Percentiles rank a stretch among this genome's conserved stretches.
These are phyloP conservation scores for Leptura quadrifasciata DNA, from an alignment of 2,888 invertebrate species.

Conservation along the genomic window DNA sequence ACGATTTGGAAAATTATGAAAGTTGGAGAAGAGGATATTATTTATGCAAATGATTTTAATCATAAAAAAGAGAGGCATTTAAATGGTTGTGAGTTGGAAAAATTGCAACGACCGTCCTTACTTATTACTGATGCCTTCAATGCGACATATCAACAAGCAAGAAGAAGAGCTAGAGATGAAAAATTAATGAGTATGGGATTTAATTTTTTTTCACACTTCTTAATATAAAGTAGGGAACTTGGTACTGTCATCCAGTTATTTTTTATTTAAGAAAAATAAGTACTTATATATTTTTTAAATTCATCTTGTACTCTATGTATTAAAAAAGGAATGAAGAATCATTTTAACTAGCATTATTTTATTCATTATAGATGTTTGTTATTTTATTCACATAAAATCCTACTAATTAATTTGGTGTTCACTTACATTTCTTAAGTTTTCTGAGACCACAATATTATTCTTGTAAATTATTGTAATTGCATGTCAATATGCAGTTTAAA, in stretches of 20 bases:
- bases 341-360: no score
- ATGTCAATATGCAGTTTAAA: no score
- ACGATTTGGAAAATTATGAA: conserved; percentile 99
- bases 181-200: conserved; percentile 90
- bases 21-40: conserved; percentile 98
- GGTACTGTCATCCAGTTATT: no score
- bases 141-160: conserved; percentile 93
- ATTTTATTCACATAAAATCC: no score
- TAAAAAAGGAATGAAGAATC: no score
- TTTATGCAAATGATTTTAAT: conserved; percentile 98
- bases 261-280: no score
- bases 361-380: no score
- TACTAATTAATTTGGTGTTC: no score
- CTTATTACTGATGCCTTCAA: conserved; percentile 97
- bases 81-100: conserved; percentile 95
- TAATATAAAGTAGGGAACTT: not conserved
- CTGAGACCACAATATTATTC: no score
- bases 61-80: conserved; percentile 99
- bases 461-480: no score
- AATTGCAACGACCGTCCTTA: conserved; percentile 92
- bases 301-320: not conserved
- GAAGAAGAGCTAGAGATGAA: conserved; percentile 93
- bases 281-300: no score
- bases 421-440: no score
- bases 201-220: not conserved